phyloP scores from a whole-genome alignment of 2,888 invertebrate species.

The Onthophagus sagittarius region DNA sequence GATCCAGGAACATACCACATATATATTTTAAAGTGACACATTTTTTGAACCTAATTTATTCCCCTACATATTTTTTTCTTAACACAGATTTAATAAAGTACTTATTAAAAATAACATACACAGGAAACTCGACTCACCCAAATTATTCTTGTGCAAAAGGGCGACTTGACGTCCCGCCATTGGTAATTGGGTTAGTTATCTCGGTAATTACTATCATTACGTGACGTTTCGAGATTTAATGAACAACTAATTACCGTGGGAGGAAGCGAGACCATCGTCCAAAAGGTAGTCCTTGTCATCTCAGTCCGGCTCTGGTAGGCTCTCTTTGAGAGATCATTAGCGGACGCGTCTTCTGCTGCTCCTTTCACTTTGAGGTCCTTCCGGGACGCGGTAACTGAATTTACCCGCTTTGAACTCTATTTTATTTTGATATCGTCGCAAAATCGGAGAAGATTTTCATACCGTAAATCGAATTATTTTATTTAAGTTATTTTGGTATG shows the following conservation, averaged over 20 bases:
- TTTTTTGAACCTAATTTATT: no score
- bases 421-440: not conserved
- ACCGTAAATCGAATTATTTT: no score
- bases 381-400: not conserved
- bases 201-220: slow-evolving; percentile 22
- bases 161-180: not conserved
- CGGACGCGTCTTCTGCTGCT: not conserved
- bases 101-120: not conserved
- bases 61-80: no score
- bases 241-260: slow-evolving; percentile 20
- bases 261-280: not conserved
- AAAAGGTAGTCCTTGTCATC: not conserved
- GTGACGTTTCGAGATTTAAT: slow-evolving; percentile 19
- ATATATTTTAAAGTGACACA: no score
- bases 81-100: no score
- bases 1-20: no score
- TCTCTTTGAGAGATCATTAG: not conserved
- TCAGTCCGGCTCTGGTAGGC: not conserved
- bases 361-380: not conserved
- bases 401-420: not conserved
- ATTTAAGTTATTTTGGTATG: no score
- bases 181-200: slow-evolving; percentile 22
- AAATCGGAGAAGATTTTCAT: not conserved
- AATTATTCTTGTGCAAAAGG: not conserved
- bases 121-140: not conserved